These are phyloP conservation scores for Mustela lutreola DNA, from an alignment of 2,113 vertebrate species.

Conservation along the genomic window DNA sequence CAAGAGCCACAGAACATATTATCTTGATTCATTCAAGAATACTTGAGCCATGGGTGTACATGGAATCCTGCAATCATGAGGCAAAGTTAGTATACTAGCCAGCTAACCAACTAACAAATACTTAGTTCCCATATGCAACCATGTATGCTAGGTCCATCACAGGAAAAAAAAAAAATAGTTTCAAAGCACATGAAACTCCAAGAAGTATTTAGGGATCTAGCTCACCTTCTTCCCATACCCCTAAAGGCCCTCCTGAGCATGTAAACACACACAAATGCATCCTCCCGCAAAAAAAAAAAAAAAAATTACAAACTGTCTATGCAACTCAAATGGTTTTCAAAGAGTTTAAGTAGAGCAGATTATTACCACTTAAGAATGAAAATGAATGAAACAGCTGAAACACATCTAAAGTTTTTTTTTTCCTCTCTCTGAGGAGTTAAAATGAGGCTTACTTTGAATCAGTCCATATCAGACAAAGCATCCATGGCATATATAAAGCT, in stretches of 20 bases:
- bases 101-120: background rate
- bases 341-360: background rate
- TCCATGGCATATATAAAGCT: background rate
- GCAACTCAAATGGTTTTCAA: background rate
- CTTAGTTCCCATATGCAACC: background rate
- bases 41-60: background rate
- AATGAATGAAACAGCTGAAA: background rate
- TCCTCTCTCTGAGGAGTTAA: background rate
- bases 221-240: background rate
- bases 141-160: background rate
- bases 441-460: conserved; percentile 28
- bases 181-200: background rate
- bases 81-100: background rate
- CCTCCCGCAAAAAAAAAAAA: background rate
- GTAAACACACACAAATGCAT: background rate
- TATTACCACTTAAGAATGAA: background rate
- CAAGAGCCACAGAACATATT: background rate
- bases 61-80: background rate
- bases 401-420: background rate
- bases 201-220: background rate
- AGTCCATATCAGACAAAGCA: background rate
- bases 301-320: background rate
- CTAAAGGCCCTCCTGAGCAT: background rate
- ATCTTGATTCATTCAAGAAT: background rate
- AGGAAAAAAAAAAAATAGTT: background rate